Base-by-base conservation (phyloP, 2,113 vertebrate genomes). In the Probosciger aterrimus region DNA sequence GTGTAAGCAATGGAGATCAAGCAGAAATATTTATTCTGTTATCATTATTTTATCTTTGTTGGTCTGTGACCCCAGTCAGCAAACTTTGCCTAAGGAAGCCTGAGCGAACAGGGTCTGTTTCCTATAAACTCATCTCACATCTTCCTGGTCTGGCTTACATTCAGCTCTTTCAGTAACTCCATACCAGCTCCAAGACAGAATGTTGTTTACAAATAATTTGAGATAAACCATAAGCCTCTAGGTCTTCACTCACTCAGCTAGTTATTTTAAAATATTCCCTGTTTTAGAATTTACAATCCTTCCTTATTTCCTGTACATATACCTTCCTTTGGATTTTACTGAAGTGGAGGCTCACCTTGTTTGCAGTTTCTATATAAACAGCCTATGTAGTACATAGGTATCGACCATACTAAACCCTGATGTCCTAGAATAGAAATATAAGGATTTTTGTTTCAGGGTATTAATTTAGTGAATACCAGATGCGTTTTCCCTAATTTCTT, bases 51-150 rank as follows among this genome's bases (percentile, higher is more conserved):
- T 95, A 95, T 93, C 95, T 93, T 82, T 4, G 11, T 76, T 82
- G 73, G 65, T 88, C 60, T 82, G 65, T 96, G 93, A 96, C 92
- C 92, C 80, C 47, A 92, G 82, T n/a, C 82, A 65, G 39, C 27
- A 86, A 96, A 90, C 52, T 94, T 86, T 96, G 88, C 96, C 93
- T 96, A 94, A 89, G 95, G 95, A 96, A 95, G 93, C 85, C 83
- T 91, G 65, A 92, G 80, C 31, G 65, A 96, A 76, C 53, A 33
- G 60, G 64, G 43, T 95, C 95, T 93, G 94, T 86, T 96, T 94
- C 93, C 93, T 95, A 93, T 94, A 95, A 97, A 95, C 82, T 83
- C 87, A 80, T 85, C 63, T 96, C 65, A 67, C 87, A 43, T 94
- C 85, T 90, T 94, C 92, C 90, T 95, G 87, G 63, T 83, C 87